Evolutionary conservation across 2,113 vertebrate species (phyloP).

Genomic region (Benitochromis conjunctus): DNA sequence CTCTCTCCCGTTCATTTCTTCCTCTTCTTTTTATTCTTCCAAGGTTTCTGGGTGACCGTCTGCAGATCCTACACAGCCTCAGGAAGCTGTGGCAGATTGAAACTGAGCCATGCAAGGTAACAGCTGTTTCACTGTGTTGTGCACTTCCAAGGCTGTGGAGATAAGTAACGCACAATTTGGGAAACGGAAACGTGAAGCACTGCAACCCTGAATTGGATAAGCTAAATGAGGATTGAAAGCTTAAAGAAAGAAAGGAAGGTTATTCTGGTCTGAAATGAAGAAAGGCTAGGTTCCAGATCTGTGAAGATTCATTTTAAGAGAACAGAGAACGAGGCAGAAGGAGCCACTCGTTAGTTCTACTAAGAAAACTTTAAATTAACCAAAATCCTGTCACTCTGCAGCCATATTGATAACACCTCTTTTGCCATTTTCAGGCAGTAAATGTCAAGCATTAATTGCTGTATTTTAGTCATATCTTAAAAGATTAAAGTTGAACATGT

Average conservation of each 20-base stretch:
- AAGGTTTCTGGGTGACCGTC: constrained; percentile 68
- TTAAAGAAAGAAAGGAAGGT: background rate
- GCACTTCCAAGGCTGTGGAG: background rate
- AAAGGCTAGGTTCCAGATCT: background rate
- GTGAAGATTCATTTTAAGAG: too few relatives aligned
- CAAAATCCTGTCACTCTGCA: background rate
- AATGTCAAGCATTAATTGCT: background rate
- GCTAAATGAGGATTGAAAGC: background rate
- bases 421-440: background rate
- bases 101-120: constrained; percentile 81
- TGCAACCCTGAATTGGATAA: background rate
- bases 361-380: background rate
- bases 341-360: background rate
- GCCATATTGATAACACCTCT: background rate
- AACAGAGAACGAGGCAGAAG: background rate
- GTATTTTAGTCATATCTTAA: accelerated
- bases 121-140: background rate
- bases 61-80: constrained; percentile 70
- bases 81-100: constrained; percentile 60
- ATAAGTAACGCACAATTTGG: background rate
- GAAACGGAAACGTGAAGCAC: accelerated
- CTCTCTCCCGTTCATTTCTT: background rate
- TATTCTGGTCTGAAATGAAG: background rate
- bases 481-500: accelerated
- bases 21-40: background rate